Percentiles rank a stretch among this genome's conserved stretches.
phyloP scores from a whole-genome alignment of 2,888 invertebrate genomes.

The Metacarcinus magister region DNA sequence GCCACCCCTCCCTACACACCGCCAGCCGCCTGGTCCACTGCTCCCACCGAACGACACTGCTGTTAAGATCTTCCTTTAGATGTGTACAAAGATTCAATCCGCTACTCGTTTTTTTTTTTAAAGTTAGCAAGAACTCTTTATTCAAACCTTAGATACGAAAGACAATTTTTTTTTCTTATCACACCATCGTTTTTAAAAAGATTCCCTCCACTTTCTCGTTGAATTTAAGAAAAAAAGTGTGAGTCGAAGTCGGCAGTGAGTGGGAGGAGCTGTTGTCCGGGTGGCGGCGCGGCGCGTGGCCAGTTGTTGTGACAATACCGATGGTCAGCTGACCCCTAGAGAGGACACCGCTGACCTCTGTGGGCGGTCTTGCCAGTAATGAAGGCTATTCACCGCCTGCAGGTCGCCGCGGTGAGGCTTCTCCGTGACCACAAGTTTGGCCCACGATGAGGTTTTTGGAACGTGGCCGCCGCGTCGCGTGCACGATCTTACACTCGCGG shows the following conservation, averaged over 20 bases:
- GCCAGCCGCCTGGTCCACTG: not conserved
- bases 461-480: not conserved
- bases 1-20: not conserved
- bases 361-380: constrained; percentile 70
- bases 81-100: not conserved
- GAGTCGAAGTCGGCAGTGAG: not conserved
- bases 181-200: not conserved
- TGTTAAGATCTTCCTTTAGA: not conserved
- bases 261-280: not conserved
- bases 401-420: constrained; percentile 41
- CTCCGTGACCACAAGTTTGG: constrained; percentile 47
- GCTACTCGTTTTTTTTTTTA: constrained; percentile 22
- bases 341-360: constrained; percentile 67
- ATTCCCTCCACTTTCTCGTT: not conserved
- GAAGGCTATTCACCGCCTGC: constrained; percentile 69
- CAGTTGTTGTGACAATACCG: constrained; percentile 70
- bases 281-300: constrained; percentile 61
- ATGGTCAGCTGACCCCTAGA: constrained; percentile 68
- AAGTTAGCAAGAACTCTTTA: not conserved
- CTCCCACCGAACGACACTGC: not conserved
- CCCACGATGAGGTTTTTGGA: not conserved
- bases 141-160: not conserved
- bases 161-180: not conserved
- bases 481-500: not conserved
- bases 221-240: not conserved